These are phyloP conservation scores for Yponomeuta evonymella DNA, from an alignment of 2,888 invertebrate species.

Conservation along the genomic window DNA sequence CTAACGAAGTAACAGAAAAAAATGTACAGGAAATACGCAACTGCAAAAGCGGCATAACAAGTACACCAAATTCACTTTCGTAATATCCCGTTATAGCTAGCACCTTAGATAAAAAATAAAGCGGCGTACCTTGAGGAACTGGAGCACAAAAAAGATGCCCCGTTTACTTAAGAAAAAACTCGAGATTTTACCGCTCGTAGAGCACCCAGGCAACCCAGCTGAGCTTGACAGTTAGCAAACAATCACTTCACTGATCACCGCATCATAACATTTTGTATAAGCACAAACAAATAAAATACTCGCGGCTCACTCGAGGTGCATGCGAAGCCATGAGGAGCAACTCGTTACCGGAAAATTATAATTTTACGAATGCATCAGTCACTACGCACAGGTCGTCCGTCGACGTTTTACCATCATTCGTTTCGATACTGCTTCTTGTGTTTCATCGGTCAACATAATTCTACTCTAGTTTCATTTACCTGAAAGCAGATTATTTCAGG, in stretches of 20 bases:
- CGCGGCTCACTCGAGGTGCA: not conserved
- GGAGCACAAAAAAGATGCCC: slow-evolving; percentile 65
- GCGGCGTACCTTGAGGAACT: slow-evolving; percentile 70
- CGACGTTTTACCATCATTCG: not conserved
- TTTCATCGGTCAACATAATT: not conserved
- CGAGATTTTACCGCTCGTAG: slow-evolving; percentile 69
- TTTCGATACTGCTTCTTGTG: not conserved
- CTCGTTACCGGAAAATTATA: slow-evolving; percentile 26
- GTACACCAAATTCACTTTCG: slow-evolving; percentile 12
- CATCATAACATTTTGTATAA: not conserved
- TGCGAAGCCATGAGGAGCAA: not conserved
- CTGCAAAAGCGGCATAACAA: not conserved
- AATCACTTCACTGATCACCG: slow-evolving; percentile 28
- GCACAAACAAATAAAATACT: not conserved
- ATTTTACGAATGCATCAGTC: slow-evolving; percentile 26
- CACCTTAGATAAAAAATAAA: slow-evolving; percentile 40
- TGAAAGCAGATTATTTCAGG: too few relatives aligned
- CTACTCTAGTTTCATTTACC: not conserved
- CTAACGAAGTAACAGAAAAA: slow-evolving; percentile 6
- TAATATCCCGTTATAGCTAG: slow-evolving; percentile 22
- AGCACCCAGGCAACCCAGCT: slow-evolving; percentile 71
- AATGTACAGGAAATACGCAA: slow-evolving; percentile 3
- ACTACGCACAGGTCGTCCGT: slow-evolving; percentile 26
- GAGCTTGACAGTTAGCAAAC: slow-evolving; percentile 67
- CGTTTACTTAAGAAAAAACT: slow-evolving; percentile 59